Percentiles rank a stretch among this genome's conserved stretches.
Evolutionary conservation across 2,113 vertebrate genomes (phyloP).

Genomic region (Tautogolabrus adspersus): DNA sequence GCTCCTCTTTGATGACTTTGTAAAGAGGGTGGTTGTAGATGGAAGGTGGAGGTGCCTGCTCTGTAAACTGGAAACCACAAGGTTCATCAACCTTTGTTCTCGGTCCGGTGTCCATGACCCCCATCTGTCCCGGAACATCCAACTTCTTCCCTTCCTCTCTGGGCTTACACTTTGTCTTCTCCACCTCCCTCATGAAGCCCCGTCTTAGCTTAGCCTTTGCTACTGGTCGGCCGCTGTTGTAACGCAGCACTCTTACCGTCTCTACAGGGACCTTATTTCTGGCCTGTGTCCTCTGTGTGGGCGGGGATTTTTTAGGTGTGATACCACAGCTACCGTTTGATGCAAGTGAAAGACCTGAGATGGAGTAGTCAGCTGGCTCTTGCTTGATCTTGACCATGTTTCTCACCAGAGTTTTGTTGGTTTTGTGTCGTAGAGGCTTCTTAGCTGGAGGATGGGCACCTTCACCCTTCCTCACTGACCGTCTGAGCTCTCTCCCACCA

Average conservation of each 20-base stretch:
- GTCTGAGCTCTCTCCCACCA: slow-evolving; percentile 66
- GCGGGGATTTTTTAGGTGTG: slow-evolving; percentile 9
- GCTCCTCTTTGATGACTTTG: slow-evolving; percentile 85
- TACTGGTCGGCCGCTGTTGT: slow-evolving; percentile 69
- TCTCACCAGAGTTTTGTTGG: slow-evolving; percentile 48
- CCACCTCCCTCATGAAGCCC: slow-evolving; percentile 29
- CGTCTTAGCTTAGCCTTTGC: slow-evolving; percentile 62
- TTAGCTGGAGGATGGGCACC: slow-evolving; percentile 3
- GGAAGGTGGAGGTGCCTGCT: slow-evolving; percentile 54
- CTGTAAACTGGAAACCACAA: slow-evolving; percentile 48
- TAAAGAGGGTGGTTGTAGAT: slow-evolving; percentile 79
- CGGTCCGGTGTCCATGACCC: slow-evolving; percentile 8
- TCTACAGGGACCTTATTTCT: slow-evolving; percentile 42
- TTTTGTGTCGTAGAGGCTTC: slow-evolving; percentile 28
- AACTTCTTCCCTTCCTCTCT: slow-evolving; percentile 55
- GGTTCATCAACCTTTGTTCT: slow-evolving; percentile 36
- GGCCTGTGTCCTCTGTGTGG: slow-evolving; percentile 36
- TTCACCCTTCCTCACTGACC: slow-evolving; percentile 59
- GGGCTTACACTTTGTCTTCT: slow-evolving; percentile 33
- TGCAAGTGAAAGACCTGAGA: slow-evolving; percentile 65
- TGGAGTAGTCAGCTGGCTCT: slow-evolving; percentile 69
- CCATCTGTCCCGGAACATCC: slow-evolving; percentile 26
- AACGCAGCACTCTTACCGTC: slow-evolving; percentile 61
- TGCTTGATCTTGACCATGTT: slow-evolving; percentile 73
- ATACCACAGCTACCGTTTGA: background rate